Percentiles rank a stretch among this genome's conserved stretches.
These are phyloP conservation scores for Paracanthobrama guichenoti DNA, from an alignment of 2,113 vertebrate species.

Conservation along the genomic window DNA sequence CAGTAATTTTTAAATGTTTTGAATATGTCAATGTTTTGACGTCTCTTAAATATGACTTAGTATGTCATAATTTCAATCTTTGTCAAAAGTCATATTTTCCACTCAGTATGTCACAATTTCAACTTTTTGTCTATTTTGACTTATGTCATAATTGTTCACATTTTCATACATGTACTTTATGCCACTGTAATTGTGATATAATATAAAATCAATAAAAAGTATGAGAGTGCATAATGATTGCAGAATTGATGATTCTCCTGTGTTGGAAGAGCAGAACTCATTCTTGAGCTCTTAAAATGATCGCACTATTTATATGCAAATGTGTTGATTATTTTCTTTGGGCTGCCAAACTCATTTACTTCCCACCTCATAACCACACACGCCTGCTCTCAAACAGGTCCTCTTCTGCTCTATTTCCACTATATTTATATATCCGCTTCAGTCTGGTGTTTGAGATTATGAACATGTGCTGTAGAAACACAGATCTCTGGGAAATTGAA, in stretches of 20 bases:
- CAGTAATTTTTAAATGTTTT: no score
- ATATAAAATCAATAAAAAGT: background rate
- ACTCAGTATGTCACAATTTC: no score
- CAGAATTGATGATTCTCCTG: background rate
- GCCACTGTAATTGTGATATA: no score
- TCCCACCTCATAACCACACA: background rate
- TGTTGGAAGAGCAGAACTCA: background rate
- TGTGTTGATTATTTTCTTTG: background rate
- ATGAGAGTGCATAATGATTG: background rate
- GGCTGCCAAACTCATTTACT: conserved; percentile 20
- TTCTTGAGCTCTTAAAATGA: background rate
- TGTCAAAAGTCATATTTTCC: no score
- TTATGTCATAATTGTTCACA: no score
- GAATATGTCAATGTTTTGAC: no score
- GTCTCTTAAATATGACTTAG: no score
- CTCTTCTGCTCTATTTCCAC: background rate
- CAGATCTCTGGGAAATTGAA: background rate
- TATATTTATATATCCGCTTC: background rate
- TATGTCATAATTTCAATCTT: no score
- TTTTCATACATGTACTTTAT: no score
- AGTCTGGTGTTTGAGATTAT: background rate
- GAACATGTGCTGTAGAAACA: background rate
- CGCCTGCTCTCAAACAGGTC: conserved; percentile 9
- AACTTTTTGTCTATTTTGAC: no score
- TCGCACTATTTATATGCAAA: background rate